Conservation (phyloP, 2,888 invertebrate genomes). For the Vannuccia rotundouncinata region DNA sequence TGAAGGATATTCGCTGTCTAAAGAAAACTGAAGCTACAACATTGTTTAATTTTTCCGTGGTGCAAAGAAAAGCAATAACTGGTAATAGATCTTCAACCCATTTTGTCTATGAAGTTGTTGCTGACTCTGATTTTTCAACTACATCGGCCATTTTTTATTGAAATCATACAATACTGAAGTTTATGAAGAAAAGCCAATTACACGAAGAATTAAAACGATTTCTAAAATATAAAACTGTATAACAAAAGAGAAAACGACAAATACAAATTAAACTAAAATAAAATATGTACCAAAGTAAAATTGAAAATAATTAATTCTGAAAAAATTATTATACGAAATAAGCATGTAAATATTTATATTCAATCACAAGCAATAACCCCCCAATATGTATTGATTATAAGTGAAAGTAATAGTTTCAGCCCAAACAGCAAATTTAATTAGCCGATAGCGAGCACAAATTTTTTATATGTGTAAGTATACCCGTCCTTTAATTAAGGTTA, state of each 20-base stretch:
- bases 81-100: neutral
- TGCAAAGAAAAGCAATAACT: neutral
- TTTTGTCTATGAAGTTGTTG: neutral
- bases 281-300: no score
- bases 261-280: no score
- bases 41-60: neutral
- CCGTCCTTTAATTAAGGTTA: no score
- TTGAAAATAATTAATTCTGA: no score
- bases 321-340: no score
- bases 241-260: neutral
- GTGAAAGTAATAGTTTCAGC: no score
- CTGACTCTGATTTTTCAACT: neutral
- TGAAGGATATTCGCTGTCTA: neutral
- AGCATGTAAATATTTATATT: no score
- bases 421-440: no score
- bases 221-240: neutral
- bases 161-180: neutral
- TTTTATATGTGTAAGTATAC: no score
- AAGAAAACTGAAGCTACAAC: neutral
- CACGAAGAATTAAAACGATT: neutral
- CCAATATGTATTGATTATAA: no score
- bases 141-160: neutral
- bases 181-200: neutral
- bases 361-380: no score
- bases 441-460: no score